Evolutionary conservation across 1,140 invertebrate species (phyloP), one percentile per base, ranked within the genome.

Genomic region (Penaeus indicus): DNA sequence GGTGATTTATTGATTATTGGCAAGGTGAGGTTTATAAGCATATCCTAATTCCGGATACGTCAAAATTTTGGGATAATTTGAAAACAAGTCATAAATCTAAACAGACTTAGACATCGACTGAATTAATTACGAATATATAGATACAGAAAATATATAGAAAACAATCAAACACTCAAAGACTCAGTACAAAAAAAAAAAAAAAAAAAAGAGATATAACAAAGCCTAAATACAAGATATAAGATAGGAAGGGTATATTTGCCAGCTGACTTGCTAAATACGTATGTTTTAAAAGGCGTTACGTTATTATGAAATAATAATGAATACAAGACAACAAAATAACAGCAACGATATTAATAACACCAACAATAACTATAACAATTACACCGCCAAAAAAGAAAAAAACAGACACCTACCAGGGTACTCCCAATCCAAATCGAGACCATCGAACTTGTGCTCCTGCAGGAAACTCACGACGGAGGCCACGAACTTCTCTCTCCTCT

Each of bases 351-450:
- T 1, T 0, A 11, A 54, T 1, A 54, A 54, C 54, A 13, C 5
- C 1, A 16, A 7, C 54, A 13, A 1, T 11, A 54, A 7, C 54
- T 16, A 16, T 16, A 54, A 11, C 11, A 54, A 54, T 16, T 64
- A 54, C 1, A 11, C 18, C n/a, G n/a, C n/a, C n/a, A 11, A 54
- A 8, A 1, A 0, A 32, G 2, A 32, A 32, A 42, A 42, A 42
- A 8, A 42, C 38, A 8, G 7, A 54, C 13, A 79, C 84, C 91
- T 88, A 92, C 92, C 93, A 32, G 94, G 94, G 81, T 93, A 93
- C 69, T 95, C 93, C 95, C 95, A 95, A 79, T 95, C 94, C 2
- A 96, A 91, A 86, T 95, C 95, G 0, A 95, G 90, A 0, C 95
- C 95, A 91, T 96, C 95, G 86, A 96, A 95, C 11, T 93, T 92